Conservation (phyloP, 2,888 invertebrate genomes). For the Drosophila planitibia region DNA sequence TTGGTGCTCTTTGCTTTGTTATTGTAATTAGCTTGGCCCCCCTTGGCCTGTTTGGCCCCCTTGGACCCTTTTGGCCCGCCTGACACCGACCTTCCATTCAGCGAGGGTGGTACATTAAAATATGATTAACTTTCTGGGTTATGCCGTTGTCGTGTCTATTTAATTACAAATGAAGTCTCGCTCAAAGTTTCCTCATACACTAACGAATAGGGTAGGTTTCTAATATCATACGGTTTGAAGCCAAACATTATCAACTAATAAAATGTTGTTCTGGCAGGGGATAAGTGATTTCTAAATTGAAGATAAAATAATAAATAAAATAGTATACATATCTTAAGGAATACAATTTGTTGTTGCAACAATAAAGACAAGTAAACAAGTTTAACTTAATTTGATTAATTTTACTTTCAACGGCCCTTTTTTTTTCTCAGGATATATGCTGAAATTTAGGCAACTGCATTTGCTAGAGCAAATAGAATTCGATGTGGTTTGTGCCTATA, state of each 20-base stretch:
- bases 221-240: not conserved
- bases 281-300: not conserved
- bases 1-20: slow-evolving; percentile 49
- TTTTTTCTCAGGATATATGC: not conserved
- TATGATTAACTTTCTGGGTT: slow-evolving; percentile 77
- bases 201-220: not conserved
- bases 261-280: not conserved
- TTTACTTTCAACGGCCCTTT: not conserved
- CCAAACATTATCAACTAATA: not conserved
- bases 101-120: slow-evolving; percentile 71
- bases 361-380: not conserved
- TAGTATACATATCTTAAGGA: not conserved
- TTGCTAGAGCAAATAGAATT: slow-evolving; percentile 2
- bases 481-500: not conserved
- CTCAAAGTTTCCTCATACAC: slow-evolving; percentile 11
- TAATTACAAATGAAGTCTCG: slow-evolving; percentile 60
- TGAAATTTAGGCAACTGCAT: not conserved
- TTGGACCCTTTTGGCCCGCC: slow-evolving; percentile 11
- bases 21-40: slow-evolving; percentile 70
- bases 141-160: slow-evolving; percentile 73
- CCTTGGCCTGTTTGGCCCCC: slow-evolving; percentile 20
- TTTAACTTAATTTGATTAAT: not conserved
- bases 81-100: slow-evolving; percentile 26
- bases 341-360: not conserved
- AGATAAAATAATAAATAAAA: not conserved